Evolutionary conservation across 2,888 invertebrate genomes (phyloP).

Genomic region (Microchrysa polita): DNA sequence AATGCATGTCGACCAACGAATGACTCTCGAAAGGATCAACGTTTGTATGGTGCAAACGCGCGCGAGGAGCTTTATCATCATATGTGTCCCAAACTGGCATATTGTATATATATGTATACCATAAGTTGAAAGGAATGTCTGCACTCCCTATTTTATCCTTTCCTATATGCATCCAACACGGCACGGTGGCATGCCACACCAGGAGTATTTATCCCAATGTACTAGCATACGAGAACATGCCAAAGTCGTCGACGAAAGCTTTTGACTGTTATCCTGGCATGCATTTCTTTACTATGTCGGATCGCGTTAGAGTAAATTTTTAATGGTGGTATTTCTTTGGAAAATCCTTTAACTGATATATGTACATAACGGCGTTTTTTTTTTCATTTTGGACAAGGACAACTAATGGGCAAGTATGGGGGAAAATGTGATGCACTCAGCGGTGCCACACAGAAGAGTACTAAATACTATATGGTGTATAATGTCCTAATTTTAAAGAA

Average conservation of each 20-base stretch:
- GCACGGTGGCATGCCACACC: too few species aligned
- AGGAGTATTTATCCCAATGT: too few species aligned
- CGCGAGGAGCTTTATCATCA: constrained; percentile 22
- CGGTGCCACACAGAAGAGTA: neutral
- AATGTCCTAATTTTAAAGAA: constrained; percentile 32
- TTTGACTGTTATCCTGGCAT: constrained; percentile 8
- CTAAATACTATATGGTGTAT: constrained; percentile 2
- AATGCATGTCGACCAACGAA: neutral
- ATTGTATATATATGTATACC: neutral
- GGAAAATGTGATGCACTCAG: neutral
- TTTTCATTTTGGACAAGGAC: neutral
- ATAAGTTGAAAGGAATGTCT: neutral
- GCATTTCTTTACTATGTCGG: neutral
- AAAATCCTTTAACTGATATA: constrained; percentile 14
- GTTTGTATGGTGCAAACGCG: neutral
- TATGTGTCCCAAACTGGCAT: constrained; percentile 15
- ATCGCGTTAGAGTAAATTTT: constrained; percentile 20
- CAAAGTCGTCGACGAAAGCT: neutral
- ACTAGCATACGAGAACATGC: too few species aligned
- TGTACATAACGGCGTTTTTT: neutral
- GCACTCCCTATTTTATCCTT: constrained; percentile 14
- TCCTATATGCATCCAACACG: too few species aligned
- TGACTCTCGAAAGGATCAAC: neutral
- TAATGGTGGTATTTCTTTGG: constrained; percentile 7
- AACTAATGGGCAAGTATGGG: neutral